Evolutionary conservation across 2,113 vertebrate species (phyloP), one percentile per base, ranked within the genome.

Genomic region (Alethe diademata): DNA sequence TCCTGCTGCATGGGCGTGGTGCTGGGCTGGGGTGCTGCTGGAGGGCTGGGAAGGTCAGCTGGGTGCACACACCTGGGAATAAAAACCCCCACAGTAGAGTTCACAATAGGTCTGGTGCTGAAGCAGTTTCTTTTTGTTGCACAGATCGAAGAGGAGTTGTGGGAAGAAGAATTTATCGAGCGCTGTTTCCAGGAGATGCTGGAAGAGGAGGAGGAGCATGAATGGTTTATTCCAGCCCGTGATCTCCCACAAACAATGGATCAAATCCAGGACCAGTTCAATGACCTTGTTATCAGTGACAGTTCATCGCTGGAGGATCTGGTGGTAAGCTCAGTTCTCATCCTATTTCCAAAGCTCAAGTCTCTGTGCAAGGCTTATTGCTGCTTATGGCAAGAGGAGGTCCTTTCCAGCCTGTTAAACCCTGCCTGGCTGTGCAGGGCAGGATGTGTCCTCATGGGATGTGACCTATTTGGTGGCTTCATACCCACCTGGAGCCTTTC

Each of bases 151-250:
- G 99, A 99, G 97, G 98, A 99, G 96, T 97, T 99, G 95, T 98
- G 98, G 99, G 99, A 99, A 97, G 99, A 99, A 97, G 99, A 99
- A 95, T 99, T 99, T 91, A 99, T 99, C 19, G 99, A 99, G 96
- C 98, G 97, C 66, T 99, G 99, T 90, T 98, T 99, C 97, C 98
- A 99, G 96, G 98, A 99, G 98, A 99, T 99, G 98, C 95, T 99
- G 98, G 99, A 99, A 94, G 99, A 99, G 36, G 99, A 99, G 90
- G 99, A 99, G 96, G 98, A 99, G 90, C 98, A 98, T 2, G 99
- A 99, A 53, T 99, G 99, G 98, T 99, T 99, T 96, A 98, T 99
- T 97, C 99, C 99, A 50, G 98, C 99, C 89, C 98, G 99, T 97
- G 99, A 99, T 96, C 98, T 99, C 89, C 99, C 98, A 54, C 98